phyloP scores from a whole-genome alignment of 2,113 vertebrate species.

The Propithecus coquereli region DNA sequence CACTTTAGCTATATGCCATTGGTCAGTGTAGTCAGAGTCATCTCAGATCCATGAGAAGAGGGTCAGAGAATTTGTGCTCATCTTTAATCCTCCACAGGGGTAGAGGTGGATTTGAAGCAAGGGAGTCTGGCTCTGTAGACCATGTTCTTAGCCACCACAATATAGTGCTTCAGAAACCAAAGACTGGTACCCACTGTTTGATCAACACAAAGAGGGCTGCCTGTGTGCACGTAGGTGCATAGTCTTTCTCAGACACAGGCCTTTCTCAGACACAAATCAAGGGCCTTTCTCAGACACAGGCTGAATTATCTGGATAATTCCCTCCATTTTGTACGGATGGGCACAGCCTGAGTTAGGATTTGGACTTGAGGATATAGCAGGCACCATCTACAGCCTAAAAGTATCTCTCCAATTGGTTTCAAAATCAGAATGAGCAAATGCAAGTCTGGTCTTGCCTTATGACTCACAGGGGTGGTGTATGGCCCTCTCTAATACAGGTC shows the following conservation, averaged over 20 bases:
- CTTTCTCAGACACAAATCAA: neutral
- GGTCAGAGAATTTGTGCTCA: neutral
- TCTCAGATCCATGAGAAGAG: neutral
- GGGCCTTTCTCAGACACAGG: neutral
- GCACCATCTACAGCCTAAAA: neutral
- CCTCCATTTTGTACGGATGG: neutral
- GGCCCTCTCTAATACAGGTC: neutral
- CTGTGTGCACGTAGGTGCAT: neutral
- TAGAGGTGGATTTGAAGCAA: neutral
- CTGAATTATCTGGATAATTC: neutral
- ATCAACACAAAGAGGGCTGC: neutral
- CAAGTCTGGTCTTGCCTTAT: neutral
- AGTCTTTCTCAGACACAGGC: neutral
- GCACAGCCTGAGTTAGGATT: neutral
- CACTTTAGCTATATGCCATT: neutral
- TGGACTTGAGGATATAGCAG: neutral
- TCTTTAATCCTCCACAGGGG: neutral
- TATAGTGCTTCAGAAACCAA: neutral
- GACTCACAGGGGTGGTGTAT: neutral
- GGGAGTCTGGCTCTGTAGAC: neutral
- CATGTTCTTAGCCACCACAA: neutral
- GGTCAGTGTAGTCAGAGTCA: neutral
- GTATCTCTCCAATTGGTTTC: neutral
- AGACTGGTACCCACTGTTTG: neutral
- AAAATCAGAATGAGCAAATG: neutral